These are phyloP conservation scores for Pomatostomus ruficeps DNA, from an alignment of 2,113 vertebrate genomes.

Conservation along the genomic window DNA sequence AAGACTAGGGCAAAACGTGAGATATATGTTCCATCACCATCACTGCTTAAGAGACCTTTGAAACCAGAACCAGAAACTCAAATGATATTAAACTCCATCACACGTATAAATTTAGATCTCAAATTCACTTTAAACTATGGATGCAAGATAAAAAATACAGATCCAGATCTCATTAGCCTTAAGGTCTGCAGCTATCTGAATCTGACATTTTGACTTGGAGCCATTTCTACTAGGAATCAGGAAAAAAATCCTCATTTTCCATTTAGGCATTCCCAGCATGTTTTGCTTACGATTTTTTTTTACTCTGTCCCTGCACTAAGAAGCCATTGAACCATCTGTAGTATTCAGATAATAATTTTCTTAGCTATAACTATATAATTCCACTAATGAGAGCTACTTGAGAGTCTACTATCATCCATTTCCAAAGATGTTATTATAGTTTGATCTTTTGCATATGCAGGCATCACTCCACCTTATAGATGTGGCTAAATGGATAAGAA, in stretches of 20 bases:
- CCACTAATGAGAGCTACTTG: slow-evolving; percentile 59
- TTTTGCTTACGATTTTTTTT: slow-evolving; percentile 50
- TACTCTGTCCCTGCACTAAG: slow-evolving; percentile 45
- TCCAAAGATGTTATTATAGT: slow-evolving; percentile 48
- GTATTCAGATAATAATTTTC: slow-evolving; percentile 55
- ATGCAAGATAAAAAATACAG: slow-evolving; percentile 52
- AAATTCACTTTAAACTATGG: slow-evolving; percentile 54
- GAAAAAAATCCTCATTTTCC: slow-evolving; percentile 14
- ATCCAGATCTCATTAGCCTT: slow-evolving; percentile 63
- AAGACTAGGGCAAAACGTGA: slow-evolving; percentile 7
- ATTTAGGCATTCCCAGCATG: slow-evolving; percentile 63
- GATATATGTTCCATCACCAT: not conserved
- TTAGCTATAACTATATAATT: slow-evolving; percentile 47
- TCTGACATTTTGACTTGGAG: slow-evolving; percentile 65
- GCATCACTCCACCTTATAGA: slow-evolving; percentile 29
- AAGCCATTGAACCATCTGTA: slow-evolving; percentile 61
- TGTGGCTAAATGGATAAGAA: not conserved
- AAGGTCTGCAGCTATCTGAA: slow-evolving; percentile 55
- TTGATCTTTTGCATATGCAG: slow-evolving; percentile 49
- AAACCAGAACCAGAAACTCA: slow-evolving; percentile 46
- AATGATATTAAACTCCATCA: slow-evolving; percentile 49
- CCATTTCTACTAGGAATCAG: slow-evolving; percentile 29
- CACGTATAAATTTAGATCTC: slow-evolving; percentile 54
- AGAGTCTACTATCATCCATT: slow-evolving; percentile 48
- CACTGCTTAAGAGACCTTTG: slow-evolving; percentile 11